Evolutionary conservation across 35 echinoderm and acorn worm genomes (phyloP), one percentile per base, ranked within the genome.

Genomic region (Lytechinus pictus): DNA sequence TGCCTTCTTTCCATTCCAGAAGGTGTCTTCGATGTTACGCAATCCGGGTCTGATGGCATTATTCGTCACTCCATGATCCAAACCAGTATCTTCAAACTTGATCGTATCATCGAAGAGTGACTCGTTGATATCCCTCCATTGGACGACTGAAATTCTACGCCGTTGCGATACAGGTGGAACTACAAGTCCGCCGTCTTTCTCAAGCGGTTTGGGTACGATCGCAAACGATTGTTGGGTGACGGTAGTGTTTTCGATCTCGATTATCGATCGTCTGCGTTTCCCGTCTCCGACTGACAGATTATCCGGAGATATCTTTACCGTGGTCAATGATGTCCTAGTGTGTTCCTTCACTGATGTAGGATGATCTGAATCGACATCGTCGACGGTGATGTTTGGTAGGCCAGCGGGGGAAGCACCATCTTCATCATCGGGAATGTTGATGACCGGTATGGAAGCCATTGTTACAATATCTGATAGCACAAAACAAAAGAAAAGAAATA

Each of bases 111-210:
- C 53, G 54, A 93, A 93, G 92, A 93, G 92, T 55, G 92, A 93
- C 28, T 54, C 21, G 53, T 93, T 93, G 92, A 93, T 93, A 93
- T 93, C 92, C 55, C 92, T 33, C 92, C 92, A 93, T 53, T 93
- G 92, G 21, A 54, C 92, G 92, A 93, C 55, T 4, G 92, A 93
- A 13, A 93, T 93, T 9, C 92, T 9, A 28, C 92, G 92, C 9
- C 92, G 92, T 57, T 28, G 8, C n/a, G 92, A 57, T 19, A 57
- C 54, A 24, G 92, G 92, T 57, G 92, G 92, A 54, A 93, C 54
- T 54, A 55, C 92, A 27, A 93, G 92, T 4, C 88, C 88, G 27
- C 9, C 27, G 29, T 54, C 88, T 4, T 54, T 33, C 27, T 28
- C 4, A 33, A 55, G 27, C 2, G 52, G 88, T 21, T 90, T 93